Conservation (phyloP, 1,140 invertebrate species). For the Trachymyrmex septentrionalis region DNA sequence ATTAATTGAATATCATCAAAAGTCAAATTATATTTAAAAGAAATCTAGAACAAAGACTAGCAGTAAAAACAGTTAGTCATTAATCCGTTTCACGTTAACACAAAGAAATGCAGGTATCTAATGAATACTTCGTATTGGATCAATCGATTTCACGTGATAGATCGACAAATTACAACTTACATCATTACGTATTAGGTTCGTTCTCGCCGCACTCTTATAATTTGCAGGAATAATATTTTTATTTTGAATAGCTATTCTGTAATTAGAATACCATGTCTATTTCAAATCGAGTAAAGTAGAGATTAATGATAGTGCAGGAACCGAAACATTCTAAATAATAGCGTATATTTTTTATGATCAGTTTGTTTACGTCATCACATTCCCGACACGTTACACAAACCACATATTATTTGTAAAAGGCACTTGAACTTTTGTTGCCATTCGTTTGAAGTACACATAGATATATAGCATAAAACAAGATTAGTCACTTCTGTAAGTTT, state of each 20-base stretch:
- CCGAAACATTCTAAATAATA: neutral
- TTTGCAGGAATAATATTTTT: neutral
- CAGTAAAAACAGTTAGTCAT: neutral
- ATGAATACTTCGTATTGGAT: neutral
- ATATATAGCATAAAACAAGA: neutral
- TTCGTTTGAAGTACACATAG: neutral
- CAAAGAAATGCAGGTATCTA: neutral
- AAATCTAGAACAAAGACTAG: neutral
- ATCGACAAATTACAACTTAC: neutral
- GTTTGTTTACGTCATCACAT: neutral
- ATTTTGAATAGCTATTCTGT: neutral
- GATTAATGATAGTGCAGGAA: neutral
- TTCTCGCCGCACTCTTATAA: neutral
- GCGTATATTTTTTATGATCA: neutral
- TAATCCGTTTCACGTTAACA: neutral
- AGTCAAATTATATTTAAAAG: neutral
- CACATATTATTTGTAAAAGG: neutral
- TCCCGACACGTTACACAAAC: neutral
- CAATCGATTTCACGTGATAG: neutral
- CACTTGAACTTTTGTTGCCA: neutral
- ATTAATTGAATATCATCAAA: constrained; percentile 1
- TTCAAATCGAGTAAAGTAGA: neutral
- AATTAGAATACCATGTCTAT: neutral
- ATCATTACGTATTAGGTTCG: neutral
- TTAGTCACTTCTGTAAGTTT: neutral